A percentile compares a stretch with the other conserved stretches of the same genome.
phyloP scores from a whole-genome alignment of 2,888 invertebrate species.

The Gastrophysa polygoni region DNA sequence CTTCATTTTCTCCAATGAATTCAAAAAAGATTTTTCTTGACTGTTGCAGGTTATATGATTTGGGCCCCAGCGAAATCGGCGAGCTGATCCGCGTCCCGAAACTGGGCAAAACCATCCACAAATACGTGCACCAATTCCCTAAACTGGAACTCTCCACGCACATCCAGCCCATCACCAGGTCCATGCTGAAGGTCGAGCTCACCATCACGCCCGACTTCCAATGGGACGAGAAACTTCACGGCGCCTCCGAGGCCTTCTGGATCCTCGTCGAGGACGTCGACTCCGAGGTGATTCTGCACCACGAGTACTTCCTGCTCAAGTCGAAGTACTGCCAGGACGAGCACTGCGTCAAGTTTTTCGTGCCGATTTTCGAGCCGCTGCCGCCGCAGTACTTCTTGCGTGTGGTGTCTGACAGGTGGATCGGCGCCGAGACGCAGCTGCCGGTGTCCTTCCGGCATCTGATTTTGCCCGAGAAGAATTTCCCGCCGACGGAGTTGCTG shows the following conservation, averaged over 20 bases:
- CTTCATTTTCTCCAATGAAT: no score
- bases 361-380: slow-evolving; percentile 97
- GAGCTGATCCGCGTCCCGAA: slow-evolving; percentile 92
- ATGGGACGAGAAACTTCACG: slow-evolving; percentile 95
- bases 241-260: slow-evolving; percentile 86
- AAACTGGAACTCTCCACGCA: slow-evolving; percentile 95
- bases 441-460: slow-evolving; percentile 93
- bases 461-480: slow-evolving; percentile 96
- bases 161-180: slow-evolving; percentile 95
- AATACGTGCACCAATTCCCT: slow-evolving; percentile 95
- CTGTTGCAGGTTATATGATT: slow-evolving; percentile 82
- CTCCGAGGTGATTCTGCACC: slow-evolving; percentile 90
- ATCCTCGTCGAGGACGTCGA: slow-evolving; percentile 87
- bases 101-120: slow-evolving; percentile 93
- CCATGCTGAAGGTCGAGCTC: slow-evolving; percentile 91
- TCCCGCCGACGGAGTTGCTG: slow-evolving; percentile 95
- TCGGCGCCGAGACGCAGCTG: slow-evolving; percentile 92
- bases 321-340: slow-evolving; percentile 94
- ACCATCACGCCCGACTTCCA: slow-evolving; percentile 99
- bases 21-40: no score
- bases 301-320: slow-evolving; percentile 92
- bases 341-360: slow-evolving; percentile 96
- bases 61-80: slow-evolving; percentile 96
- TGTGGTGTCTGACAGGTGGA: slow-evolving; percentile 90
- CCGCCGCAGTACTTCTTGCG: slow-evolving; percentile 97